Evolutionary conservation across 2,797 vertebrate genomes (phyloP).

Genomic region (Crenichthys baileyi): DNA sequence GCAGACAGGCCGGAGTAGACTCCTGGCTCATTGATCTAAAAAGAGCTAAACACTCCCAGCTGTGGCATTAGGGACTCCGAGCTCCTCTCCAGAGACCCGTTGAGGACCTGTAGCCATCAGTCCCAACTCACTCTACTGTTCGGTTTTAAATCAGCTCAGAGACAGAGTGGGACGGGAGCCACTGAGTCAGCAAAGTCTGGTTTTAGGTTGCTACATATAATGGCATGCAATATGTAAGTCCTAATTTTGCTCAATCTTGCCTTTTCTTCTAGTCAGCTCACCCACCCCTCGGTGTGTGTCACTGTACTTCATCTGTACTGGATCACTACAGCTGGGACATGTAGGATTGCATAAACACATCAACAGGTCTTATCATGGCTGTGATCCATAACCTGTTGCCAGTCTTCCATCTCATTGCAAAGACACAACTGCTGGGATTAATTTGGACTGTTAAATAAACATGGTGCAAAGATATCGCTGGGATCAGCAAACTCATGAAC

Average conservation of each 20-base stretch:
- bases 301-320: slow-evolving; percentile 33
- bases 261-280: slow-evolving; percentile 20
- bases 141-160: slow-evolving; percentile 54
- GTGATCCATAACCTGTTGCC: slow-evolving; percentile 60
- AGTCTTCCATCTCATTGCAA: slow-evolving; percentile 57
- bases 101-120: slow-evolving; percentile 36
- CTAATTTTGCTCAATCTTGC: slow-evolving; percentile 33
- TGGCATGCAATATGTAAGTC: slow-evolving; percentile 13
- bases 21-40: slow-evolving; percentile 59
- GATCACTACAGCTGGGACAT: slow-evolving; percentile 38
- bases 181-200: slow-evolving; percentile 34
- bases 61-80: slow-evolving; percentile 65
- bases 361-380: slow-evolving; percentile 55
- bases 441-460: slow-evolving; percentile 65
- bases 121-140: slow-evolving; percentile 23
- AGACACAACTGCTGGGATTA: slow-evolving; percentile 49
- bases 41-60: slow-evolving; percentile 73
- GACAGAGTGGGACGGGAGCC: slow-evolving; percentile 13
- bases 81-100: slow-evolving; percentile 55
- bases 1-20: slow-evolving; percentile 64
- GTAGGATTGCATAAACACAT: slow-evolving; percentile 55
- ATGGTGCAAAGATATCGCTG: slow-evolving; percentile 37
- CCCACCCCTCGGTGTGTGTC: slow-evolving; percentile 17
- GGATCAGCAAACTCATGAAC: slow-evolving; percentile 46
- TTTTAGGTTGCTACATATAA: slow-evolving; percentile 45